Evolutionary conservation across 2,888 invertebrate genomes (phyloP).

Genomic region (Prionchulus punctatus): DNA sequence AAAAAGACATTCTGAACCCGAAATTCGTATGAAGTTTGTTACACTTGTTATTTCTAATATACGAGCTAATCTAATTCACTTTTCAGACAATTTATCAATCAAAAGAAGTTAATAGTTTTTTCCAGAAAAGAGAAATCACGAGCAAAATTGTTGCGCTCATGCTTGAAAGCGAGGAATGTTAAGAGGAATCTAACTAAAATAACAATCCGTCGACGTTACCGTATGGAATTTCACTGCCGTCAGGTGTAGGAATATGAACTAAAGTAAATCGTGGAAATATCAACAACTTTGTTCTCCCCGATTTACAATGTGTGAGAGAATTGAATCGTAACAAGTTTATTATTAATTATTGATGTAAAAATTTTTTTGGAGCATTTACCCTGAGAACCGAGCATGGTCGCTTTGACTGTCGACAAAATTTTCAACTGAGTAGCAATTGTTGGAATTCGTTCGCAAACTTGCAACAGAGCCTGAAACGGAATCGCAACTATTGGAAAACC

Average conservation of each 20-base stretch:
- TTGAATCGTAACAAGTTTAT: no score
- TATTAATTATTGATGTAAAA: no score
- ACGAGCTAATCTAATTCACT: no score
- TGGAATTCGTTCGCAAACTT: slow-evolving; percentile 93
- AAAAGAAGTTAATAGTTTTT: not conserved
- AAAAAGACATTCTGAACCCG: not conserved
- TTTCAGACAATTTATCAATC: no score
- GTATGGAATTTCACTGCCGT: slow-evolving; percentile 43
- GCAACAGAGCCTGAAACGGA: slow-evolving; percentile 57
- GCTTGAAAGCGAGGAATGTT: not conserved
- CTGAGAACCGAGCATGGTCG: slow-evolving; percentile 95
- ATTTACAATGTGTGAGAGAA: no score
- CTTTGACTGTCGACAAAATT: slow-evolving; percentile 94
- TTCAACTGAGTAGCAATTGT: slow-evolving; percentile 94
- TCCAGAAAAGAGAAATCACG: not conserved
- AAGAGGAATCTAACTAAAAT: not conserved
- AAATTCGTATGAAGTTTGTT: no score
- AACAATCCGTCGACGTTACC: slow-evolving; percentile 41
- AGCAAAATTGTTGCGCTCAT: not conserved
- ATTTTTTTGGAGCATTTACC: no score
- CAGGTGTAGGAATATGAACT: slow-evolving; percentile 42
- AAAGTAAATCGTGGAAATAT: no score
- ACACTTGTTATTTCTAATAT: no score
- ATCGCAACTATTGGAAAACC: slow-evolving; percentile 6
- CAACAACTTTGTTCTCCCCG: no score